Conservation (phyloP, 2,113 vertebrate species). For the Pitta sordida region DNA sequence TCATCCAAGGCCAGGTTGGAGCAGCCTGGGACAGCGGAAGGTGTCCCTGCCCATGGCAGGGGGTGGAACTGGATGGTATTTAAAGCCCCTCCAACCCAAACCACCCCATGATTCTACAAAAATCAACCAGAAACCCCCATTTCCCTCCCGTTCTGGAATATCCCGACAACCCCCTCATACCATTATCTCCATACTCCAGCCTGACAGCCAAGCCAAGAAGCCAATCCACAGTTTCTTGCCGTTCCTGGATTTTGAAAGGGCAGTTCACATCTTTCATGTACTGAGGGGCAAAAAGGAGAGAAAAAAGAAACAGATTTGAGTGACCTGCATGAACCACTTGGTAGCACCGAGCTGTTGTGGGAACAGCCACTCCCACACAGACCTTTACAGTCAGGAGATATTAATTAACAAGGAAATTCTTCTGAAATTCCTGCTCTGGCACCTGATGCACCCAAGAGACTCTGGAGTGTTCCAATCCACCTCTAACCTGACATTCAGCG, state of each 20-base stretch:
- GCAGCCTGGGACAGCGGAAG: accelerated
- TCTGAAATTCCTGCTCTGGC: background rate
- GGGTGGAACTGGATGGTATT: background rate
- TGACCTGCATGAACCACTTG: background rate
- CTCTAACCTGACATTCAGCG: background rate
- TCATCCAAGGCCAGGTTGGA: background rate
- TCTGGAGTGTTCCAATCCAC: background rate
- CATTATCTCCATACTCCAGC: constrained; percentile 96
- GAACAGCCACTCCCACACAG: background rate
- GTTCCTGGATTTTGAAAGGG: constrained; percentile 86
- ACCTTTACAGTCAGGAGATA: background rate
- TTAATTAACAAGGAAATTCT: background rate
- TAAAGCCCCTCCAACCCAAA: background rate
- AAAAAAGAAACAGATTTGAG: background rate
- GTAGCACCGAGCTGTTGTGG: background rate
- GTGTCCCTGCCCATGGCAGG: background rate
- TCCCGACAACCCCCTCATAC: constrained; percentile 59
- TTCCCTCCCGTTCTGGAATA: background rate
- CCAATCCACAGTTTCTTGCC: constrained; percentile 91
- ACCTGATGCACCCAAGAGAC: background rate
- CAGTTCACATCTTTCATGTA: constrained; percentile 92
- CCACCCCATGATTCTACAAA: background rate
- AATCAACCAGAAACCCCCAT: background rate
- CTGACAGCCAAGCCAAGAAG: constrained; percentile 93
- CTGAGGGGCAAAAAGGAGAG: constrained; percentile 54